A percentile compares a stretch with the other conserved stretches of the same genome.
Evolutionary conservation across 2,888 invertebrate species (phyloP).

Genomic region (Chaetogeoica ovagalla): DNA sequence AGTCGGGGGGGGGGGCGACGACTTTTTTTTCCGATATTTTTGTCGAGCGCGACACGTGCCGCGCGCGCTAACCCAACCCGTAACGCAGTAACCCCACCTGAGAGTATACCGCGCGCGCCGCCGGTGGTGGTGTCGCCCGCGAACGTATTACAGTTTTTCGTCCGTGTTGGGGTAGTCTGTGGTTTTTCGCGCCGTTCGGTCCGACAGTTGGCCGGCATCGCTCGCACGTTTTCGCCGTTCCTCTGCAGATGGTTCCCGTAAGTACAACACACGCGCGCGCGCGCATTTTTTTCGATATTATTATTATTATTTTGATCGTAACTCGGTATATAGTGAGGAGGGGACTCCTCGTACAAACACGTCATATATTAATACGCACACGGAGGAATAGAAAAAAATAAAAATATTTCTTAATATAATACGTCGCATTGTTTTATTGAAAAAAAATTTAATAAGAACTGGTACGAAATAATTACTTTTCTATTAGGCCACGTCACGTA

Average conservation of each 20-base stretch:
- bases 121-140: slow-evolving; percentile 2
- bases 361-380: too few relatives aligned
- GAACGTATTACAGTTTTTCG: background rate
- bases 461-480: too few relatives aligned
- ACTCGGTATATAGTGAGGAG: too few relatives aligned
- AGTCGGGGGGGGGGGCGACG: too few relatives aligned
- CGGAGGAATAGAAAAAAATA: too few relatives aligned
- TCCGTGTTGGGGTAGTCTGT: slow-evolving; percentile 40
- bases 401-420: too few relatives aligned
- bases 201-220: slow-evolving; percentile 47
- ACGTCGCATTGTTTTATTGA: too few relatives aligned
- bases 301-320: too few relatives aligned
- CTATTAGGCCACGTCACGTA: too few relatives aligned
- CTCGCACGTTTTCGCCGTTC: slow-evolving; percentile 36
- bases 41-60: slow-evolving; percentile 1
- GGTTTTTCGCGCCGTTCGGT: slow-evolving; percentile 8
- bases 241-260: slow-evolving; percentile 10
- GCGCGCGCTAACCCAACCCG: slow-evolving; percentile 24
- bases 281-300: too few relatives aligned
- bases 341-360: too few relatives aligned
- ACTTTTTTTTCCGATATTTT: too few relatives aligned
- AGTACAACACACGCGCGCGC: background rate
- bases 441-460: background rate
- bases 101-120: slow-evolving; percentile 39
- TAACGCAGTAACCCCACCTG: slow-evolving; percentile 14